Percentiles rank a stretch among this genome's conserved stretches.
These are phyloP conservation scores for Chelon auratus DNA, from an alignment of 2,797 vertebrate genomes.

Conservation along the genomic window DNA sequence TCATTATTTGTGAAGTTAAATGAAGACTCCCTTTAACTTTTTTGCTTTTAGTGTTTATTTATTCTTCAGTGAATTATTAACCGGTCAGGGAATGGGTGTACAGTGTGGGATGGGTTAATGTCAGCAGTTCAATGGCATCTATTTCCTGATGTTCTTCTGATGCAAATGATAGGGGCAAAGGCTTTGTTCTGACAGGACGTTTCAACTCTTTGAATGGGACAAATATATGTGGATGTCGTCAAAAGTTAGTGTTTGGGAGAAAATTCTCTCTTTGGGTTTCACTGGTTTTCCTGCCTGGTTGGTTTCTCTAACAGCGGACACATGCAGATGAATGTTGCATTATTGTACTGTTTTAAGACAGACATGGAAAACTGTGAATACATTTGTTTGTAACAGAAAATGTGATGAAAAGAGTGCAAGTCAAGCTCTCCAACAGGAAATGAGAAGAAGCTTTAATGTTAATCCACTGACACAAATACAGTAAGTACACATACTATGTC, in stretches of 20 bases:
- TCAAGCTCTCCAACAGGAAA: not conserved
- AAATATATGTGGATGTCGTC: too few species aligned
- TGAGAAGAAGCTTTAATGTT: constrained; percentile 11
- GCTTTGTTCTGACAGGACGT: not conserved
- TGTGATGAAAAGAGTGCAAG: not conserved
- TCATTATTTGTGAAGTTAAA: not conserved
- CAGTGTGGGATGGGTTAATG: too few species aligned
- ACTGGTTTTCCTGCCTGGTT: not conserved
- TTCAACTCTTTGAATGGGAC: not conserved
- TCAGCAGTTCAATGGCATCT: not conserved
- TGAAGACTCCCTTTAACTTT: too few species aligned
- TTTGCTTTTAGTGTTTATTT: too few species aligned
- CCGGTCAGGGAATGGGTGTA: too few species aligned
- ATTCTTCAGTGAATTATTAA: too few species aligned
- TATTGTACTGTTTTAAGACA: not conserved
- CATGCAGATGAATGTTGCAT: not conserved
- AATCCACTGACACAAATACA: constrained; percentile 13
- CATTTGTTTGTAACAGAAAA: not conserved
- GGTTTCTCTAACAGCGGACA: too few species aligned
- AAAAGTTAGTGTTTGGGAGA: not conserved
- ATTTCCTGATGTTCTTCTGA: not conserved
- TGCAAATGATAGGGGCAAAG: not conserved
- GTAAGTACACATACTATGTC: not conserved
- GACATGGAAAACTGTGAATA: not conserved
- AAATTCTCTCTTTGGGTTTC: not conserved